phyloP scores from a whole-genome alignment of 2,797 vertebrate genomes.

The Prunella strophiata region DNA sequence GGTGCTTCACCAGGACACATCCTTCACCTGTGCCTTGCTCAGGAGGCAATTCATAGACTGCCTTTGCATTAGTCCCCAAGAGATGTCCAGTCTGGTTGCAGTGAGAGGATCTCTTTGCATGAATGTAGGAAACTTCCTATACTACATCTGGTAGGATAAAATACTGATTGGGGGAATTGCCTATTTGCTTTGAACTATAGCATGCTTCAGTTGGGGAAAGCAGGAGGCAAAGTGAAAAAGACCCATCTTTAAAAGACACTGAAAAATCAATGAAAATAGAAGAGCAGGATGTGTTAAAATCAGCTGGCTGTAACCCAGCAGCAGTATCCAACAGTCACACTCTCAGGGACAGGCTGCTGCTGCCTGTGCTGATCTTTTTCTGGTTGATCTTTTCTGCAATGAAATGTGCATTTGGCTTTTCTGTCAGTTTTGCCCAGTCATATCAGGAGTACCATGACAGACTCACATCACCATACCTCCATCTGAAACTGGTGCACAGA shows the following conservation, averaged over 20 bases:
- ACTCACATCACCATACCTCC: rapidly evolving
- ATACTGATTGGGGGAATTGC: not conserved
- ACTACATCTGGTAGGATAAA: not conserved
- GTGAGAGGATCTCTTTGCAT: not conserved
- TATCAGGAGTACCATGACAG: not conserved
- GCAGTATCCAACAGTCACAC: not conserved
- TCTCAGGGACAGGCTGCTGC: not conserved
- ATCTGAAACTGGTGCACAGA: not conserved
- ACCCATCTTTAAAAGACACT: not conserved
- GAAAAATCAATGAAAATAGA: constrained; percentile 2
- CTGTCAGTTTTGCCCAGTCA: not conserved
- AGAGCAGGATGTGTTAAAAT: not conserved
- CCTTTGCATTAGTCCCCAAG: not conserved
- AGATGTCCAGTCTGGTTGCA: not conserved
- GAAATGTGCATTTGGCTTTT: not conserved
- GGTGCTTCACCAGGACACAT: not conserved
- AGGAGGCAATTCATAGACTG: not conserved
- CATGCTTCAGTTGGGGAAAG: not conserved
- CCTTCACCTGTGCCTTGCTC: not conserved
- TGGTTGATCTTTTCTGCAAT: not conserved
- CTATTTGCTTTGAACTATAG: not conserved
- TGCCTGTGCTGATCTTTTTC: not conserved
- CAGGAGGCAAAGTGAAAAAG: not conserved
- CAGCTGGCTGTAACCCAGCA: constrained; percentile 44
- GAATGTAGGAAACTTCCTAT: not conserved